These are phyloP conservation scores for Ericerus pela DNA, from an alignment of 1,140 invertebrate genomes.

Conservation along the genomic window DNA sequence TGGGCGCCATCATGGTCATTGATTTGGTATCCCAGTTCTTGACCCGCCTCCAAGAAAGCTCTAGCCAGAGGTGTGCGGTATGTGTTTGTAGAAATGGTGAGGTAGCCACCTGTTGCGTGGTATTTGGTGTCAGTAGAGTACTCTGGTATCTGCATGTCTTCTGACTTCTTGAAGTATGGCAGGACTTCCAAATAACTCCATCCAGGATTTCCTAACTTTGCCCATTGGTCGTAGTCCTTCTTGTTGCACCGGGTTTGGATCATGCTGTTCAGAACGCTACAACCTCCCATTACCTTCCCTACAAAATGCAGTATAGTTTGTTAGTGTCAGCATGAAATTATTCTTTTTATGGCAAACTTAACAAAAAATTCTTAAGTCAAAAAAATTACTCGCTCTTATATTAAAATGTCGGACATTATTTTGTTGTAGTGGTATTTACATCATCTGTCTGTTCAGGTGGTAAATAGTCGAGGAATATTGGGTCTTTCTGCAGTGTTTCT, in stretches of 20 bases:
- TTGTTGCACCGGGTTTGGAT: conserved; percentile 66
- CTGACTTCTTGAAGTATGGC: conserved; percentile 37
- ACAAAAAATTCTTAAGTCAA: too few species aligned
- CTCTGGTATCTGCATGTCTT: conserved; percentile 24
- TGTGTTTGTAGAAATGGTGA: conserved; percentile 48
- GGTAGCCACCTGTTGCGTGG: conserved; percentile 42
- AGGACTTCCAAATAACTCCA: conserved; percentile 38
- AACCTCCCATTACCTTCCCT: conserved; percentile 22
- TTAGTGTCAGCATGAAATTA: too few species aligned
- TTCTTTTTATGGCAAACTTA: too few species aligned
- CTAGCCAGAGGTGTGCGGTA: conserved; percentile 41
- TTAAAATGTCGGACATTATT: too few species aligned
- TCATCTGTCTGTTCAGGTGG: too few species aligned
- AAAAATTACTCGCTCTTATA: too few species aligned
- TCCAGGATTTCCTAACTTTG: conserved; percentile 37
- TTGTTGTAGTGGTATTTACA: too few species aligned
- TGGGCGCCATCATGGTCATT: conserved; percentile 43
- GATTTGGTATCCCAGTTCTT: conserved; percentile 37
- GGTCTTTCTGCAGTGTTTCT: too few species aligned
- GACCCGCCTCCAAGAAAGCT: conserved; percentile 38
- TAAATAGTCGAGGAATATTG: too few species aligned
- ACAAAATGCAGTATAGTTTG: too few species aligned
- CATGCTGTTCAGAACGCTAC: conserved; percentile 50
- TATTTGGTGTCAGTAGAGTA: background rate
- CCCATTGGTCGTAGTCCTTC: conserved; percentile 58